These are phyloP conservation scores for Taenaris catops DNA, from an alignment of 2,888 invertebrate species.

Conservation along the genomic window DNA sequence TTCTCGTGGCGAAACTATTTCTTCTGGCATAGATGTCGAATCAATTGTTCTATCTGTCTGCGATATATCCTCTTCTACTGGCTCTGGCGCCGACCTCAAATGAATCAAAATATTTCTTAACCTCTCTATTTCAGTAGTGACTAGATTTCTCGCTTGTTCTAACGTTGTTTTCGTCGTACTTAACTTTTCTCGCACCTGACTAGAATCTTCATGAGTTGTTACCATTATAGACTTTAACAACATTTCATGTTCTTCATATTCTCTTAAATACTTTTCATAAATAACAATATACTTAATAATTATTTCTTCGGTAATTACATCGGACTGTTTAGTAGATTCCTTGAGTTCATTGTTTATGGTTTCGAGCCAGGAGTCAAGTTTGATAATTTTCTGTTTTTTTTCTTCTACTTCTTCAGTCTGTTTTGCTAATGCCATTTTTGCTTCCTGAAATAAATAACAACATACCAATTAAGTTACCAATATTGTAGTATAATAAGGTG, in stretches of 20 bases:
- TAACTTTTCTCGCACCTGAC: slow-evolving; percentile 76
- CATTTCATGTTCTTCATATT: slow-evolving; percentile 68
- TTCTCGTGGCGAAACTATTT: slow-evolving; percentile 72
- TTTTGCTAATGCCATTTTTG: slow-evolving; percentile 59
- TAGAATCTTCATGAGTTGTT: slow-evolving; percentile 67
- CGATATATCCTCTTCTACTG: slow-evolving; percentile 67
- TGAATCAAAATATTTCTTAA: slow-evolving; percentile 68
- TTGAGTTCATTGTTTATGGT: slow-evolving; percentile 70
- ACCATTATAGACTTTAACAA: slow-evolving; percentile 64
- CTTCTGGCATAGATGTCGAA: slow-evolving; percentile 86
- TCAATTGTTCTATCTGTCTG: slow-evolving; percentile 83
- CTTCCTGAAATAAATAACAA: slow-evolving; percentile 55
- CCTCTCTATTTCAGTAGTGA: slow-evolving; percentile 79
- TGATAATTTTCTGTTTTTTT: slow-evolving; percentile 55
- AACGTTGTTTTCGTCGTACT: slow-evolving; percentile 76
- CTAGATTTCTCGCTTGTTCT: slow-evolving; percentile 81
- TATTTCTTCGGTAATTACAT: slow-evolving; percentile 56
- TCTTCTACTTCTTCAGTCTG: slow-evolving; percentile 59
- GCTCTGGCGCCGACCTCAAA: slow-evolving; percentile 50
- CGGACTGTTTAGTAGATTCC: slow-evolving; percentile 55
- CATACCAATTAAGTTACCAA: too few relatives aligned
- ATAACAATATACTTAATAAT: slow-evolving; percentile 67
- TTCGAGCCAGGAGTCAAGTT: slow-evolving; percentile 73
- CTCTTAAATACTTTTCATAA: slow-evolving; percentile 64
- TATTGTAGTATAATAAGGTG: too few relatives aligned